A percentile compares a stretch with the other conserved stretches of the same genome.
phyloP scores from a whole-genome alignment of 1,140 invertebrate species.

The Drosophila sp. region DNA sequence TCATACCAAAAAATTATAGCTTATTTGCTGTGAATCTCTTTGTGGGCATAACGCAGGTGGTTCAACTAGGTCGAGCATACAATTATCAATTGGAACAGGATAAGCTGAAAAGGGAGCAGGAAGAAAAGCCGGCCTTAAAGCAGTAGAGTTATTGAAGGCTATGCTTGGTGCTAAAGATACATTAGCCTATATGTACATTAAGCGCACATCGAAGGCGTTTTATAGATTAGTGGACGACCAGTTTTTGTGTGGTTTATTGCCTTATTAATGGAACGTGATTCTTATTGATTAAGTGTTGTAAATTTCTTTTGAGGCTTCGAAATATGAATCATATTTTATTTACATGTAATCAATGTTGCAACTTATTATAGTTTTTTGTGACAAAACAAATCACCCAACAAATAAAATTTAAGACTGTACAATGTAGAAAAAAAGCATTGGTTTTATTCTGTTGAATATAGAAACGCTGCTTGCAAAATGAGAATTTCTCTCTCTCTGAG shows the following conservation, averaged over 20 bases:
- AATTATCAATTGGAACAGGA: constrained; percentile 66
- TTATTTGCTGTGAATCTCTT: constrained; percentile 79
- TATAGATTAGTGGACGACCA: constrained; percentile 47
- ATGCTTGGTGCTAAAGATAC: constrained; percentile 33
- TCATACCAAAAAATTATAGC: constrained; percentile 80
- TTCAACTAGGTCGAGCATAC: constrained; percentile 70
- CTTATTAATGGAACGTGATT: constrained; percentile 65
- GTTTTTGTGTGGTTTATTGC: constrained; percentile 55
- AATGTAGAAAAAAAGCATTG: constrained; percentile 4
- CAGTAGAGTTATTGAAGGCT: constrained; percentile 28
- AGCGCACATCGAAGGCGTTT: constrained; percentile 49
- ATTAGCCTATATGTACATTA: constrained; percentile 34
- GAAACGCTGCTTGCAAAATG: not conserved
- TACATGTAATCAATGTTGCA: constrained; percentile 8
- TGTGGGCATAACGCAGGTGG: constrained; percentile 72
- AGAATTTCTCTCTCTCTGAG: not conserved
- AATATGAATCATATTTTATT: constrained; percentile 10
- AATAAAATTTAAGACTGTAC: constrained; percentile 62
- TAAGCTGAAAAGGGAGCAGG: constrained; percentile 49
- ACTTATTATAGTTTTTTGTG: constrained; percentile 32
- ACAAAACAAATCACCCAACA: constrained; percentile 54
- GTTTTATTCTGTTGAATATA: constrained; percentile 8
- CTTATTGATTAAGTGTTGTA: constrained; percentile 68
- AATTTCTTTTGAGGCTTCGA: constrained; percentile 58
- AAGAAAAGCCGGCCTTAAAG: constrained; percentile 23